phyloP scores from a whole-genome alignment of 2,888 invertebrate species.

The Belgica antarctica region DNA sequence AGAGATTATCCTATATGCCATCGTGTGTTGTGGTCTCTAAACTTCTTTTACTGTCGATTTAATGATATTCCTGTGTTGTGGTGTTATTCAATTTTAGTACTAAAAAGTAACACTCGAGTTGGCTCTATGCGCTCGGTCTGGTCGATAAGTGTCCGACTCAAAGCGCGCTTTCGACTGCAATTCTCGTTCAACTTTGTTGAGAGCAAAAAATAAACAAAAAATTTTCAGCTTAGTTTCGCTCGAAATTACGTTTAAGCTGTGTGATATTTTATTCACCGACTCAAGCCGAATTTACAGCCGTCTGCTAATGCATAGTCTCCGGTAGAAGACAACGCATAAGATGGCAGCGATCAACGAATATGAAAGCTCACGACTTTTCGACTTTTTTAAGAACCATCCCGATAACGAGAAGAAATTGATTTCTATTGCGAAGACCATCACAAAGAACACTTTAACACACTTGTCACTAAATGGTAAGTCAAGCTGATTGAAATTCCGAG shows the following conservation, averaged over 20 bases:
- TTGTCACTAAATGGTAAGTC: slow-evolving; percentile 17
- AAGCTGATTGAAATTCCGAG: neutral
- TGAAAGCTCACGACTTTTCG: slow-evolving; percentile 38
- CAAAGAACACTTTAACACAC: slow-evolving; percentile 45
- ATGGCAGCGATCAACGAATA: slow-evolving; percentile 38
- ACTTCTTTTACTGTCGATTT: neutral
- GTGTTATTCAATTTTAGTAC: slow-evolving; percentile 27
- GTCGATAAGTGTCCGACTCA: too few species aligned
- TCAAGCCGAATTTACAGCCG: neutral
- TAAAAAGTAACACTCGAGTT: too few species aligned
- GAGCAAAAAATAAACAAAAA: slow-evolving; percentile 20
- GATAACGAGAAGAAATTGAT: slow-evolving; percentile 44
- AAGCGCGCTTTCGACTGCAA: too few species aligned
- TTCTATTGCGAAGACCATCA: slow-evolving; percentile 44
- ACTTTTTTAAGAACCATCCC: slow-evolving; percentile 40
- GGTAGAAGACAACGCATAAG: neutral
- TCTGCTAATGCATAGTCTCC: neutral
- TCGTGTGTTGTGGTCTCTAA: too few species aligned
- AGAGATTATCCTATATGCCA: slow-evolving; percentile 38
- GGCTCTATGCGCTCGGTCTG: too few species aligned
- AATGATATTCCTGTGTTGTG: neutral
- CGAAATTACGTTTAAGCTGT: too few species aligned
- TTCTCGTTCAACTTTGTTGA: neutral
- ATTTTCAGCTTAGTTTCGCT: too few species aligned
- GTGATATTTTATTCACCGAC: neutral